Evolutionary conservation across 2,113 vertebrate species (phyloP).

Genomic region (Camarhynchus parvulus): DNA sequence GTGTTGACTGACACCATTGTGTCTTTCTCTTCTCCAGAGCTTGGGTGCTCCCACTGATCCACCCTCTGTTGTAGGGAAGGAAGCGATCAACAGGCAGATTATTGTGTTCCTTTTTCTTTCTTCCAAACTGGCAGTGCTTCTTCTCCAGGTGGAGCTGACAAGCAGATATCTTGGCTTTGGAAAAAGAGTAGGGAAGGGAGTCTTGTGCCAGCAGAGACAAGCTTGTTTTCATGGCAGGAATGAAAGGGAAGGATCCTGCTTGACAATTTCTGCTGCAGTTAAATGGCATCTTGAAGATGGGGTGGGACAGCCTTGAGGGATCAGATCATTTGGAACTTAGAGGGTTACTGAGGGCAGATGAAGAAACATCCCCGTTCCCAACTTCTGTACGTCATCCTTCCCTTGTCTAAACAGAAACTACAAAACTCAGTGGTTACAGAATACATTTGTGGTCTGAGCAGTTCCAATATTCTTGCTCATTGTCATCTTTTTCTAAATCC

Average conservation of each 20-base stretch:
- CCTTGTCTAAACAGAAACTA: background rate
- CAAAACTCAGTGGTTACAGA: background rate
- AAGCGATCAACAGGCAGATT: rapidly evolving
- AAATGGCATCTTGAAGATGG: background rate
- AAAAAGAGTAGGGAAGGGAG: background rate
- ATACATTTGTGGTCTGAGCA: background rate
- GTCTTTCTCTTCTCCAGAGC: background rate
- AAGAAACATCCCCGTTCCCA: background rate
- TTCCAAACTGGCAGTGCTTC: background rate
- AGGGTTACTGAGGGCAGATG: background rate
- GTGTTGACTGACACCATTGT: background rate
- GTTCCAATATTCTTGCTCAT: background rate
- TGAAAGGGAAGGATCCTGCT: background rate
- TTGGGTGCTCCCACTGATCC: background rate
- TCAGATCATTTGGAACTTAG: background rate
- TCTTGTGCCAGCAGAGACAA: background rate
- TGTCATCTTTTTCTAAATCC: background rate
- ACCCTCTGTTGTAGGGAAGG: background rate
- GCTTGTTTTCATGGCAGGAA: background rate
- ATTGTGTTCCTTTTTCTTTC: background rate
- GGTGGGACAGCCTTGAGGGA: background rate
- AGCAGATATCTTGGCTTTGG: background rate
- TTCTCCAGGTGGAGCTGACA: background rate
- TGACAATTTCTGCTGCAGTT: background rate
- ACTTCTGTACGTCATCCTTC: background rate